Evolutionary conservation across 2,888 invertebrate species (phyloP), one percentile per base, ranked within the genome.

Genomic region (Hofmannophila pseudospretella): DNA sequence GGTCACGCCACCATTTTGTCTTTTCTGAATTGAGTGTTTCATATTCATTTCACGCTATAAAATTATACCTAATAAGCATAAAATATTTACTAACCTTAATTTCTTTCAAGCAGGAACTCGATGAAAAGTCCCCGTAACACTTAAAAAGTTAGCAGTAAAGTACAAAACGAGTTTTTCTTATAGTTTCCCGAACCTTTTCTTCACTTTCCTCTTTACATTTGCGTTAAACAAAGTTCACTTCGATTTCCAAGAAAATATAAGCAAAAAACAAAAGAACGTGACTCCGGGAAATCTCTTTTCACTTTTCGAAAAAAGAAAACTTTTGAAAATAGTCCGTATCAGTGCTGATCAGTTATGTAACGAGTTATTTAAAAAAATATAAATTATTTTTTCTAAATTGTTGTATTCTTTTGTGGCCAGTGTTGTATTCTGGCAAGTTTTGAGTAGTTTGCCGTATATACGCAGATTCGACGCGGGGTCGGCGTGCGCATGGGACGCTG

Each of bases 401-500:
- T 27, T 27, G 7, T 27, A 3, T 7, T n/a, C 7, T 27, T 30
- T 13, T 5, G 7, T 16, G 4, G 30, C 13, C 4, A 3, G 4
- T 30, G n/a, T 9, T 26, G 13, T 23, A 19, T 19, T 8, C 14
- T 3, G 25, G 3, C 20, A 34, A 34, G 34, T 34, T 34, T 27
- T 12, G 11, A 26, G 11, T 34, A 27, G 28, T 34, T 27, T 34
- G 3, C 19, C 9, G 34, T 26, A 9, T 12, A 11, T 20, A 10
- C 20, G 19, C 9, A 11, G 12, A 19, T 25, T 10, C 8, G 14
- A n/a, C 8, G 10, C 34, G 10, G 12, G 8, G n/a, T 25, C 9
- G 23, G 12, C 33, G 33, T 33, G 33, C 33, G 33, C 26, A 14
- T 33, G 9, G 27, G 20, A 16, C 28, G 28, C 27, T 34, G 12